Evolutionary conservation across 2,113 vertebrate genomes (phyloP).

Genomic region (Prochilodus magdalenae): DNA sequence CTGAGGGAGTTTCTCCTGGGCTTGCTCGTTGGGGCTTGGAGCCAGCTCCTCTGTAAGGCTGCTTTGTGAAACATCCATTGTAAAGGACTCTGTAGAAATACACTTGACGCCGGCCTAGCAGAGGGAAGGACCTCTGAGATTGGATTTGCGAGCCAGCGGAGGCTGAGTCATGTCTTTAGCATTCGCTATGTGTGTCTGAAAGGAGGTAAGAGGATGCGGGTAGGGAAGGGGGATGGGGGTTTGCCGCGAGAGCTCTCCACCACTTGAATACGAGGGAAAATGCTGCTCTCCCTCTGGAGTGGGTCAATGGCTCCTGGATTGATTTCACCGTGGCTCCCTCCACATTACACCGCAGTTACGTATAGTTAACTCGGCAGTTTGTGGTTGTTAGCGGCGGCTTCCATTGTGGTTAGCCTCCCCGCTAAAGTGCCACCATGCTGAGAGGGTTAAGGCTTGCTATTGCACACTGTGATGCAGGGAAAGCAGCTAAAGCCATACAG

Average conservation of each 20-base stretch:
- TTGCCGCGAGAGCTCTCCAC: neutral
- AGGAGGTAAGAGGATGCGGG: neutral
- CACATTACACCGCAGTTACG: neutral
- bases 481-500: too few species aligned
- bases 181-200: neutral
- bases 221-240: too few species aligned
- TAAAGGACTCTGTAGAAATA: too few species aligned
- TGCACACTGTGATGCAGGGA: too few species aligned
- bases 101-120: neutral
- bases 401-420: too few species aligned
- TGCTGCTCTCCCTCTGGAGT: neutral
- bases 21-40: too few species aligned
- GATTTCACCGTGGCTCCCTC: too few species aligned
- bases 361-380: neutral
- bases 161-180: neutral
- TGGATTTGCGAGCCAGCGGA: neutral
- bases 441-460: too few species aligned
- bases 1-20: too few species aligned
- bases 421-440: too few species aligned
- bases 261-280: constrained; percentile 3
- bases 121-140: neutral
- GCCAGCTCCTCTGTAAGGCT: too few species aligned
- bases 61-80: too few species aligned
- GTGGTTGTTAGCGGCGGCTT: neutral
- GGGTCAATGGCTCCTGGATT: neutral